These are phyloP conservation scores for Quadroppia sp. DNA, from an alignment of 2,888 invertebrate genomes.

Conservation along the genomic window DNA sequence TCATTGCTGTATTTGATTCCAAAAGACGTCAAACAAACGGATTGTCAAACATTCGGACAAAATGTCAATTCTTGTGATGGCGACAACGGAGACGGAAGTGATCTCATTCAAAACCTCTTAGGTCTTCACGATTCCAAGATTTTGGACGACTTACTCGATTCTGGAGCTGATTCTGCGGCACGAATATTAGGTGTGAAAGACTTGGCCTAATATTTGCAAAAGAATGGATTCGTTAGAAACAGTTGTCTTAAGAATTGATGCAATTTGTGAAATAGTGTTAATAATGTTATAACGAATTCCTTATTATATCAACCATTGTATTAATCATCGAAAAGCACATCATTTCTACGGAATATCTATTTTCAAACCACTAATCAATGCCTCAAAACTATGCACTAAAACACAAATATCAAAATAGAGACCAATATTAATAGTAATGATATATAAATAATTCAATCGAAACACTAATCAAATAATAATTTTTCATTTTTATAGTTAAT, in stretches of 20 bases:
- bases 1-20: constrained; percentile 39
- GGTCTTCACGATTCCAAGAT: constrained; percentile 80
- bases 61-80: neutral
- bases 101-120: constrained; percentile 80
- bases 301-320: neutral
- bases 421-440: constrained; percentile 1
- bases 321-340: neutral
- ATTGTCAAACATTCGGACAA: constrained; percentile 13
- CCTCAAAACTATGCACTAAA: constrained; percentile 25
- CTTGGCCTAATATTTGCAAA: constrained; percentile 6
- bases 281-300: neutral
- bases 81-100: constrained; percentile 53
- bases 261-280: neutral
- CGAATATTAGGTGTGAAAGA: constrained; percentile 69
- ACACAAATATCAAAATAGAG: neutral
- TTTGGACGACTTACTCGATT: constrained; percentile 73
- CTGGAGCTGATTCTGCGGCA: constrained; percentile 69
- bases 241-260: neutral
- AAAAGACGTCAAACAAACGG: constrained; percentile 26
- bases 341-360: neutral
- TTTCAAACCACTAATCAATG: neutral
- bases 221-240: neutral
- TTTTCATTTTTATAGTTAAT: constrained; percentile 23
- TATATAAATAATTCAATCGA: constrained; percentile 6
- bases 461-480: constrained; percentile 23